Conservation (phyloP, 2,888 invertebrate genomes). For the Rhorus exstirpatorius region DNA sequence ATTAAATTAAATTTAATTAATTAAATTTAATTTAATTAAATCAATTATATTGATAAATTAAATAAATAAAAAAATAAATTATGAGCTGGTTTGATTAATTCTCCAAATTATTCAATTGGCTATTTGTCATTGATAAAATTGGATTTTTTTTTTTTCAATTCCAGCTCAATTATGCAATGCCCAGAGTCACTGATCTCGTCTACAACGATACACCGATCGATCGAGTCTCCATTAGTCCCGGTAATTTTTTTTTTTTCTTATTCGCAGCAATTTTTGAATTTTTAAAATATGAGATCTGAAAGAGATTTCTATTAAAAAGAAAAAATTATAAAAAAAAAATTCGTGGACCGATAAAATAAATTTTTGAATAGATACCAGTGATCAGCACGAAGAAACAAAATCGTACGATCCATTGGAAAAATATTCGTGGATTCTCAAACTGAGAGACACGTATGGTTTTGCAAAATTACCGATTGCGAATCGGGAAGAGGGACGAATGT, state of each 20-base stretch:
- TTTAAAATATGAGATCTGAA: too few relatives aligned
- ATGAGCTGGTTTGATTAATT: background rate
- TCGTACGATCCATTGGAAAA: constrained; percentile 16
- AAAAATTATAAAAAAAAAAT: too few relatives aligned
- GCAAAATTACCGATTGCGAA: constrained; percentile 47
- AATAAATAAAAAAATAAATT: too few relatives aligned
- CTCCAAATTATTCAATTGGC: background rate
- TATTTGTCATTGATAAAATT: background rate
- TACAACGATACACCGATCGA: constrained; percentile 31
- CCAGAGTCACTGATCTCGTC: constrained; percentile 46
- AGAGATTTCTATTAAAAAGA: too few relatives aligned
- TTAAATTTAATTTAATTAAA: background rate
- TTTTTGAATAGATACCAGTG: constrained; percentile 20
- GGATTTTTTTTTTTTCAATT: constrained; percentile 2
- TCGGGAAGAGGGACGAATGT: constrained; percentile 43
- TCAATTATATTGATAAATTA: too few relatives aligned
- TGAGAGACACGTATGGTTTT: constrained; percentile 37
- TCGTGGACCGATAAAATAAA: too few relatives aligned
- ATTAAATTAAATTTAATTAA: too few relatives aligned
- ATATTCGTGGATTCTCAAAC: constrained; percentile 30
- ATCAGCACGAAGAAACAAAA: background rate
- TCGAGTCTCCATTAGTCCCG: constrained; percentile 45
- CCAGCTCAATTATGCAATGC: constrained; percentile 52
- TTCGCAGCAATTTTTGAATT: background rate
- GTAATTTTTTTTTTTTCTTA: constrained; percentile 12